Conservation (phyloP, 2,888 invertebrate genomes). For the Tachina lurida region DNA sequence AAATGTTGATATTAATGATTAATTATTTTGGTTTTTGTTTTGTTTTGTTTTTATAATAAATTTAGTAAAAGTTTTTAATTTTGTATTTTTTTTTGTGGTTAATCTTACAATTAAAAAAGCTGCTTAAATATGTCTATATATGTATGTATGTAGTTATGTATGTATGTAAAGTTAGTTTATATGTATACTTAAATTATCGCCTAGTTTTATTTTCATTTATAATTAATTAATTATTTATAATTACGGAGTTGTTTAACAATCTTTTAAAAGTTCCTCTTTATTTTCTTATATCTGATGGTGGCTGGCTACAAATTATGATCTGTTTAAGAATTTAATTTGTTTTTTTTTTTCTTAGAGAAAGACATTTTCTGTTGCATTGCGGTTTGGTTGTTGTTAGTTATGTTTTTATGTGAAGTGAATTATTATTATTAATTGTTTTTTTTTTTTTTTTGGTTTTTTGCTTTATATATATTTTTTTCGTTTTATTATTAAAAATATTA, state of each 20-base stretch:
- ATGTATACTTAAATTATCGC: conserved; percentile 68
- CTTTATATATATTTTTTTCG: conserved; percentile 27
- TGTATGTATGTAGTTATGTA: neutral
- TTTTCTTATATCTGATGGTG: neutral
- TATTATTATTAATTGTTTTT: conserved; percentile 11
- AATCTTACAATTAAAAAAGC: conserved; percentile 71
- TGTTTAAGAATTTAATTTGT: neutral
- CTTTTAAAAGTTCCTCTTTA: conserved; percentile 38
- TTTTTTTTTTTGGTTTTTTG: conserved; percentile 42
- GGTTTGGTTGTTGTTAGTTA: conserved; percentile 10
- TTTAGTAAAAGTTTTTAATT: conserved; percentile 60
- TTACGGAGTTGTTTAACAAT: conserved; percentile 48
- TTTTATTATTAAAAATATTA: conserved; percentile 80
- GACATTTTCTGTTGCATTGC: conserved; percentile 68
- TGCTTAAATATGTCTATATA: conserved; percentile 69
- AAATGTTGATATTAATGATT: conserved; percentile 62
- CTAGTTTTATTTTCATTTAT: conserved; percentile 56
- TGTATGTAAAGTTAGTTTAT: conserved; percentile 60
- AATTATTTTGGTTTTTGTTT: conserved; percentile 30
- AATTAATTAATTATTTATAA: conserved; percentile 50
- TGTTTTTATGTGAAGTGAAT: conserved; percentile 42
- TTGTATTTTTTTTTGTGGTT: conserved; percentile 42
- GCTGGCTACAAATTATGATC: conserved; percentile 55
- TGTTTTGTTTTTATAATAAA: conserved; percentile 42
- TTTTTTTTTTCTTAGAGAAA: neutral